Evolutionary conservation across 2,797 vertebrate genomes (phyloP).

Genomic region (Eurystomus glaucurus): DNA sequence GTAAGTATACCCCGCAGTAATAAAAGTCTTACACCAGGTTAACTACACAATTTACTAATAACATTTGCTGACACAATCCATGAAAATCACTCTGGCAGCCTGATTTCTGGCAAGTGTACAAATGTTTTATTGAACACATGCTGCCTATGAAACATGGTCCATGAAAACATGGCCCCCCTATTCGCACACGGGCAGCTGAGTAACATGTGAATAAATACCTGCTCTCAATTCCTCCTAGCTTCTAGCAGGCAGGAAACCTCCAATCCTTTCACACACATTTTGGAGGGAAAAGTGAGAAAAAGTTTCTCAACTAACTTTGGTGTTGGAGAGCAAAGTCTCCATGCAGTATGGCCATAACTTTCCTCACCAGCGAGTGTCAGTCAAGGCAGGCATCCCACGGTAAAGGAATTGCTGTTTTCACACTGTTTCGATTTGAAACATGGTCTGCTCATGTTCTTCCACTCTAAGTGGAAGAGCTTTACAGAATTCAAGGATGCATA

Average conservation of each 20-base stretch:
- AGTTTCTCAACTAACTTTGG: background rate
- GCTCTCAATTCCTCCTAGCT: background rate
- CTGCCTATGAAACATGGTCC: constrained; percentile 69
- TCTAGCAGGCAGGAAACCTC: background rate
- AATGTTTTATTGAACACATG: constrained; percentile 77
- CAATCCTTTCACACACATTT: background rate
- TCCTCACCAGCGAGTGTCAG: background rate
- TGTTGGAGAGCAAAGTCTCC: constrained; percentile 9
- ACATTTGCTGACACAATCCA: constrained; percentile 75
- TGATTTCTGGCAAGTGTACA: constrained; percentile 73
- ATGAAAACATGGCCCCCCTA: constrained; percentile 68
- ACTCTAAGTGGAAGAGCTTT: background rate
- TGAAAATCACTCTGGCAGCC: constrained; percentile 75
- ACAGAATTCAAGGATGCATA: background rate
- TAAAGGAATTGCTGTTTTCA: constrained; percentile 32
- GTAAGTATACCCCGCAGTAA: constrained; percentile 72
- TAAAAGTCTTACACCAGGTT: constrained; percentile 79
- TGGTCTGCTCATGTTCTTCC: constrained; percentile 18
- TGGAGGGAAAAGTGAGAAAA: background rate
- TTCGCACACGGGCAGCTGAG: constrained; percentile 13
- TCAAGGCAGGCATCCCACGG: constrained; percentile 10
- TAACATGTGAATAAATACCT: constrained; percentile 74
- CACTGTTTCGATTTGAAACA: background rate
- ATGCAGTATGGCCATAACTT: background rate
- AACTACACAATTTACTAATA: constrained; percentile 80